A percentile compares a stretch with the other conserved stretches of the same genome.
These are phyloP conservation scores for Halisarca cf. caerulea DNA, from an alignment of 37 sponge, comb jelly and placozoan genomes.

Conservation along the genomic window DNA sequence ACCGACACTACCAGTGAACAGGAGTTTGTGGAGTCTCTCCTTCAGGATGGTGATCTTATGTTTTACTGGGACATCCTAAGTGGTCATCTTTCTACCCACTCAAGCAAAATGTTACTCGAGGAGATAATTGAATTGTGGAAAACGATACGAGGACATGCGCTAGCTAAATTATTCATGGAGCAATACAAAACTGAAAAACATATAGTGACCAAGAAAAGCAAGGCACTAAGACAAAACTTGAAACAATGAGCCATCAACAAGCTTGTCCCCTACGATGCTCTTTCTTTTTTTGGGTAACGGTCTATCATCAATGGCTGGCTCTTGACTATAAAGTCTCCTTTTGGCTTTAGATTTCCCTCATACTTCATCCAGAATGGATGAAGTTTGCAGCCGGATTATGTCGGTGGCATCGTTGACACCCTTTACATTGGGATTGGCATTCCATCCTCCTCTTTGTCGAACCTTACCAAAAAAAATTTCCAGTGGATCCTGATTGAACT, in stretches of 20 bases:
- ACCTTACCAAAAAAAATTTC: slow-evolving; percentile 5
- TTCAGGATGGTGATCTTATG: neutral
- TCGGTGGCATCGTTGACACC: neutral
- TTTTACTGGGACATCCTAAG: neutral
- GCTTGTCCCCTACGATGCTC: neutral
- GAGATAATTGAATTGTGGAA: neutral
- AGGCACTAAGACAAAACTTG: neutral
- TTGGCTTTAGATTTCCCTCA: neutral
- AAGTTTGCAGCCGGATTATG: neutral
- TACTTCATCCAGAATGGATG: neutral
- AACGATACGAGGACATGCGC: neutral
- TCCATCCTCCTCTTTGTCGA: slow-evolving; percentile 13
- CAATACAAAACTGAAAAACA: neutral
- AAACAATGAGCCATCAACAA: neutral
- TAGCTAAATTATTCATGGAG: neutral
- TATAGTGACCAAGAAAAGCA: neutral
- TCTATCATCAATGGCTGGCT: neutral
- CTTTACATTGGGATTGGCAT: neutral
- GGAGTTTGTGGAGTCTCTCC: neutral
- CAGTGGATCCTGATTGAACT: slow-evolving; percentile 12
- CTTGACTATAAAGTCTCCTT: neutral
- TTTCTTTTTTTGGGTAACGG: neutral
- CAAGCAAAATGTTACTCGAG: neutral
- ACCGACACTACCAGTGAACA: neutral
- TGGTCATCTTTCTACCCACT: neutral